phyloP scores from a whole-genome alignment of 2,797 vertebrate genomes.

The Pempheris klunzingeri region DNA sequence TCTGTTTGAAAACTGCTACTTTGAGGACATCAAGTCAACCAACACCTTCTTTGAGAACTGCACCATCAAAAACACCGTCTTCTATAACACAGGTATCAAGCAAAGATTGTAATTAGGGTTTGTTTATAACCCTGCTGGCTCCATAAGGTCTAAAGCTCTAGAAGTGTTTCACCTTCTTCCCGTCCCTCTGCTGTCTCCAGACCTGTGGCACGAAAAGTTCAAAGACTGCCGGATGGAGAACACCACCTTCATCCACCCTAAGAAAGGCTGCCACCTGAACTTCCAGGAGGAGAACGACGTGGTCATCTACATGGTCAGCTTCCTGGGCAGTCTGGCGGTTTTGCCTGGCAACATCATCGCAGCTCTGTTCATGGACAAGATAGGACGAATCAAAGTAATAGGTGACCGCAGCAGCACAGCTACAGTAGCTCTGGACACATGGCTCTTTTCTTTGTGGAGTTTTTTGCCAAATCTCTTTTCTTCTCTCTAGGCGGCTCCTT shows the following conservation, averaged over 20 bases:
- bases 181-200: conserved; percentile 73
- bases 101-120: background rate
- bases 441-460: background rate
- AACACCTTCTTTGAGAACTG: conserved; percentile 98
- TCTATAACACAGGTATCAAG: conserved; percentile 93
- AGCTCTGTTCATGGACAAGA: conserved; percentile 96
- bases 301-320: conserved; percentile 96
- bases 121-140: background rate
- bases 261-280: conserved; percentile 95
- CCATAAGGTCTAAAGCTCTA: background rate
- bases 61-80: conserved; percentile 91
- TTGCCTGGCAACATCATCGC: conserved; percentile 97
- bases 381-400: conserved; percentile 95
- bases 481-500: conserved; percentile 90
- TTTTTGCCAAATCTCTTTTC: background rate
- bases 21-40: conserved; percentile 93
- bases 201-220: conserved; percentile 94
- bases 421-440: background rate
- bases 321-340: conserved; percentile 94
- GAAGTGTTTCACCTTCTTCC: background rate
- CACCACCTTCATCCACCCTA: conserved; percentile 89
- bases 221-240: conserved; percentile 92
- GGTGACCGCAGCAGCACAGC: conserved; percentile 84
- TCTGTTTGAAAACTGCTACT: conserved; percentile 94
- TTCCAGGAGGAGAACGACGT: conserved; percentile 97